These are phyloP conservation scores for Thalpophila matura DNA, from an alignment of 2,888 invertebrate genomes.

Conservation along the genomic window DNA sequence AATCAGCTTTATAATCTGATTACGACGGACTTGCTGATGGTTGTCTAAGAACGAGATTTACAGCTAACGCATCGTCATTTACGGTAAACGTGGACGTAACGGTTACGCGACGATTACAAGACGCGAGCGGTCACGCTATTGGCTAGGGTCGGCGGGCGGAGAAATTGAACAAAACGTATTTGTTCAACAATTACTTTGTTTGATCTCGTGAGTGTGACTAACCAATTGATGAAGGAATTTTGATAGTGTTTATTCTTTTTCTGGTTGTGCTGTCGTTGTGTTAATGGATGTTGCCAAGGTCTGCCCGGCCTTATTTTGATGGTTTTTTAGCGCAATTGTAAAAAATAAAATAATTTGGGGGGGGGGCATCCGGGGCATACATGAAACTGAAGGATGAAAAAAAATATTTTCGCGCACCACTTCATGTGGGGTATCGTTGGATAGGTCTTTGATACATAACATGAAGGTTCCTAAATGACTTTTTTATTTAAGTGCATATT, in stretches of 20 bases:
- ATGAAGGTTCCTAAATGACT: no score
- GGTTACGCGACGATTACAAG: slow-evolving; percentile 65
- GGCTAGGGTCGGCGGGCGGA: slow-evolving; percentile 12
- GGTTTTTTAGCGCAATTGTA: no score
- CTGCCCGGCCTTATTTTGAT: no score
- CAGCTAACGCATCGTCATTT: slow-evolving; percentile 45
- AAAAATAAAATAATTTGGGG: no score
- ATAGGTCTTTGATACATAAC: no score
- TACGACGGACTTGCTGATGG: slow-evolving; percentile 15
- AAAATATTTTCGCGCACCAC: no score
- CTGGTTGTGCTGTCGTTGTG: no score
- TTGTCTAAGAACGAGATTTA: slow-evolving; percentile 46
- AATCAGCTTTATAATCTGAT: slow-evolving; percentile 30
- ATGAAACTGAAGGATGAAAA: no score
- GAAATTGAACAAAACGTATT: slow-evolving; percentile 14
- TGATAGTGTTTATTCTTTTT: background rate
- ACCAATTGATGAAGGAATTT: slow-evolving; percentile 15
- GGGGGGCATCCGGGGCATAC: no score
- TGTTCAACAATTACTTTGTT: slow-evolving; percentile 2
- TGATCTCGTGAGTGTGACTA: slow-evolving; percentile 6
- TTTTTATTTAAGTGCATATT: no score
- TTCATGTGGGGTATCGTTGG: no score
- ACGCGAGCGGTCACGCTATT: slow-evolving; percentile 55
- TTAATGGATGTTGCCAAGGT: no score
- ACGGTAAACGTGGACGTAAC: slow-evolving; percentile 62